Evolutionary conservation across 2,888 invertebrate genomes (phyloP), one percentile per base, ranked within the genome.

Genomic region (Hybos culiciformis): DNA sequence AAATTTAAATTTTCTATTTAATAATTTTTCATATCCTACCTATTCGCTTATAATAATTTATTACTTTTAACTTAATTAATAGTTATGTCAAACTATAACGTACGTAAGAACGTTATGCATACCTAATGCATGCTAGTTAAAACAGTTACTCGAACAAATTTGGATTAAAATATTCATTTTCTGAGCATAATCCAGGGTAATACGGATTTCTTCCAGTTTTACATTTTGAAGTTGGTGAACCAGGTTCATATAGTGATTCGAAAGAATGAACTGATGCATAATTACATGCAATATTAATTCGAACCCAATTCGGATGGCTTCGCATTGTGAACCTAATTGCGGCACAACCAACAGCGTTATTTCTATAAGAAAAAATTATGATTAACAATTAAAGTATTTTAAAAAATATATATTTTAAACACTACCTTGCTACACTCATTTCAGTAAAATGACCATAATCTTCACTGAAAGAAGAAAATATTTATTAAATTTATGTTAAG

Each of bases 401-500:
- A n/a, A n/a, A n/a, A n/a, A n/a, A n/a, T n/a, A n/a, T n/a, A n/a
- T n/a, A n/a, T n/a, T n/a, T n/a, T n/a, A n/a, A n/a, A n/a, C n/a
- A n/a, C n/a, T n/a, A n/a, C n/a, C n/a, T n/a, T n/a, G n/a, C 66
- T 33, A 61, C 53, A 3, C 64, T 59, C 3, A 61, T 56, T 24
- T 59, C 62, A 9, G 60, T 62, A 54, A 66, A 66, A 42, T 66
- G 66, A 0, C 66, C 66, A 31, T 64, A 64, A 43, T 54, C 51
- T 26, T 61, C 59, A 6, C 66, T 65, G 37, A 4, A 32, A n/a
- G 31, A 37, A 37, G 20, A 18, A 19, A 14, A 18, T 26, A 20
- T 11, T n/a, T n/a, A 5, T 15, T 3, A 31, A 31, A 19, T n/a
- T 24, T 5, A 7, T 4, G 4, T 31, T 31, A 12, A 31, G 3